phyloP scores from a whole-genome alignment of 2,888 invertebrate species.

The Acanthococcus lagerstroemiae region DNA sequence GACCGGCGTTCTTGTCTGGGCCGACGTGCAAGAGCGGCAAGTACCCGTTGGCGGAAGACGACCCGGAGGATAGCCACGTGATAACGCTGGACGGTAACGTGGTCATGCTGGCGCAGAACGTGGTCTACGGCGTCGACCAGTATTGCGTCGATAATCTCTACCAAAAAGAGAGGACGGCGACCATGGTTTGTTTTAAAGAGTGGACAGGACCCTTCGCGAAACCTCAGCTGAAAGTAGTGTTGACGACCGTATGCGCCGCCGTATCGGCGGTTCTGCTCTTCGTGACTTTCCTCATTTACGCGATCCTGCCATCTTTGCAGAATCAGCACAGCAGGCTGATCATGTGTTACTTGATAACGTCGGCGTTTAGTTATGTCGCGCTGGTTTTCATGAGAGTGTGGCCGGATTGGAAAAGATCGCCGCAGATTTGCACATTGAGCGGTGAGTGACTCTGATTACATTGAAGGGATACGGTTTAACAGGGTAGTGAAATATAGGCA shows the following conservation, averaged over 20 bases:
- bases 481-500: too few species aligned
- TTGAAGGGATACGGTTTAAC: too few species aligned
- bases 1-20: constrained; percentile 3
- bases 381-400: too few species aligned
- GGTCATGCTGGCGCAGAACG: background rate
- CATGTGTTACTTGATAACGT: constrained; percentile 23
- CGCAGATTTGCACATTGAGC: too few species aligned
- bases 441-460: too few species aligned
- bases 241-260: constrained; percentile 1
- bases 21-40: constrained; percentile 1
- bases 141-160: constrained; percentile 41
- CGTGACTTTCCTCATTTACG: constrained; percentile 15
- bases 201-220: background rate
- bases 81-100: constrained; percentile 5
- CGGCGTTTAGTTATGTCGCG: constrained; percentile 13
- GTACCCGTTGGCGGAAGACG: background rate
- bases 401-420: too few species aligned
- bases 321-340: constrained; percentile 16
- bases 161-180: constrained; percentile 33
- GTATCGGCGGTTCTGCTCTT: constrained; percentile 18
- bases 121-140: constrained; percentile 26
- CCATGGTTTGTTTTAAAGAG: constrained; percentile 40
- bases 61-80: background rate
- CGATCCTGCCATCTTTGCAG: constrained; percentile 9
- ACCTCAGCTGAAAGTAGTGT: background rate